Evolutionary conservation across 2,888 invertebrate species (phyloP).

Genomic region (Parthenolecanium corni): DNA sequence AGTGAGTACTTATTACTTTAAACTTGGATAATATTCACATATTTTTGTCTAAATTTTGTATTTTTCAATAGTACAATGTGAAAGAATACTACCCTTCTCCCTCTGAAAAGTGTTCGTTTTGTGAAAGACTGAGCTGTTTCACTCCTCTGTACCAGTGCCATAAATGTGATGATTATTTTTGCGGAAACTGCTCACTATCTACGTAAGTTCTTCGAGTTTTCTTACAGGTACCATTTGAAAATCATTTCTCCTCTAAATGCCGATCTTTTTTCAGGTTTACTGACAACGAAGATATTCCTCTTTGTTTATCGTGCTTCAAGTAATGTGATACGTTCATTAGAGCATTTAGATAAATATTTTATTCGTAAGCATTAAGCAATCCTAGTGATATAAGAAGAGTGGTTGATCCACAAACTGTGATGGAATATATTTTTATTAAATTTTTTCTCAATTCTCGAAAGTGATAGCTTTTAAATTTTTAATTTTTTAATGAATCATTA

Average conservation of each 20-base stretch:
- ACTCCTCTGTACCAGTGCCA: neutral
- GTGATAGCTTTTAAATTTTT: too few relatives aligned
- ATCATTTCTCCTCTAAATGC: neutral
- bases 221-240: neutral
- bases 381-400: too few relatives aligned
- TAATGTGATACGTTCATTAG: neutral
- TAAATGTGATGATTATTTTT: constrained; percentile 1
- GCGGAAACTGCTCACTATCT: neutral
- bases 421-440: too few relatives aligned
- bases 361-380: neutral
- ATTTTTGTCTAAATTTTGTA: neutral
- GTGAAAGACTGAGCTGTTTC: constrained; percentile 10
- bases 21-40: neutral
- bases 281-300: neutral
- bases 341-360: neutral
- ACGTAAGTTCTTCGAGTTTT: neutral
- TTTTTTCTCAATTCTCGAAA: too few relatives aligned
- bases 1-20: neutral
- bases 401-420: too few relatives aligned
- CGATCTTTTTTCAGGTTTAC: neutral
- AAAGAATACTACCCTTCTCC: neutral
- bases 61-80: neutral
- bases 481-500: too few relatives aligned
- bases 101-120: constrained; percentile 16
- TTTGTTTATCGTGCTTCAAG: constrained; percentile 12